Percentiles rank a stretch among this genome's conserved stretches.
These are phyloP conservation scores for Engraulis encrasicolus DNA, from an alignment of 2,113 vertebrate species.

Conservation along the genomic window DNA sequence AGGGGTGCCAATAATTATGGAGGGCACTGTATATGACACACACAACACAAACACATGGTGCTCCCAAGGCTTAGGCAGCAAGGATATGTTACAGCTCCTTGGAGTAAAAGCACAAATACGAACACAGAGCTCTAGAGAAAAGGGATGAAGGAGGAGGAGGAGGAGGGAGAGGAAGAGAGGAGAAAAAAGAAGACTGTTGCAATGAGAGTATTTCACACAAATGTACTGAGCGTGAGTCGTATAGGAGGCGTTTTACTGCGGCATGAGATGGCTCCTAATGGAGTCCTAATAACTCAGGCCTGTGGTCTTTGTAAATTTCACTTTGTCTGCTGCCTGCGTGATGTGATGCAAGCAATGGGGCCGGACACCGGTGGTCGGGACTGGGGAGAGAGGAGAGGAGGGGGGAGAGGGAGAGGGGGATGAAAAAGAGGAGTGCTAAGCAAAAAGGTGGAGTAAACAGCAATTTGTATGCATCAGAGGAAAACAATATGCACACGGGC, in stretches of 20 bases:
- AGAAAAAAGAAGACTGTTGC: constrained; percentile 4
- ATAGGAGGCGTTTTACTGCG: constrained; percentile 30
- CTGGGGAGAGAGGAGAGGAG: too few species aligned
- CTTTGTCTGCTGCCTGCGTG: constrained; percentile 41
- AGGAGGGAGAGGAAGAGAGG: background rate
- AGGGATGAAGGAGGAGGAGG: background rate
- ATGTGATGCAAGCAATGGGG: background rate
- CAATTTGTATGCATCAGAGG: constrained; percentile 68
- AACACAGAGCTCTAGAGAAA: background rate
- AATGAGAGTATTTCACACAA: constrained; percentile 41
- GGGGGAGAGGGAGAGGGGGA: constrained; percentile 36
- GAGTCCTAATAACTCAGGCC: constrained; percentile 44
- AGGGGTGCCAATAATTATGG: too few species aligned
- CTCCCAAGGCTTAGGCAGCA: background rate
- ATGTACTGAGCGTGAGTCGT: constrained; percentile 35
- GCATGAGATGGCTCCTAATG: constrained; percentile 35
- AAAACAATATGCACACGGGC: constrained; percentile 52
- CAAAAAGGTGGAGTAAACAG: constrained; percentile 64
- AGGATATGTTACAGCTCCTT: constrained; percentile 30
- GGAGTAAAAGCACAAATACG: constrained; percentile 22
- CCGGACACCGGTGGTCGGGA: background rate
- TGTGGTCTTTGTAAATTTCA: constrained; percentile 52
- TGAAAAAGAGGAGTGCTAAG: constrained; percentile 49
- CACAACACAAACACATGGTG: constrained; percentile 17
- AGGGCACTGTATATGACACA: constrained; percentile 38